Conservation (phyloP, 2,888 invertebrate species). For the Leptarthrus brevirostris region DNA sequence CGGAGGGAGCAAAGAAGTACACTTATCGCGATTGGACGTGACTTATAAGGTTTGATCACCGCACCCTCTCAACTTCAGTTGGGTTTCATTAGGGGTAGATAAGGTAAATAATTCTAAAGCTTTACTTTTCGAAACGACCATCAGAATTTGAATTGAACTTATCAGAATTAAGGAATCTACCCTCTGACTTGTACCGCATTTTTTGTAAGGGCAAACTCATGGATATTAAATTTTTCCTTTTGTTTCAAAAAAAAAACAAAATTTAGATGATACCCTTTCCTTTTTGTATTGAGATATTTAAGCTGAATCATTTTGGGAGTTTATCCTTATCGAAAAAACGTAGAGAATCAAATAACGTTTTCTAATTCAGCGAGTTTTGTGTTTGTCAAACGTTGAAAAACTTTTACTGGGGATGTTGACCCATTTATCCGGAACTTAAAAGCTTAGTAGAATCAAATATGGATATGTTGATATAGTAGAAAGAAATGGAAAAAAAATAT, state of each 20-base stretch:
- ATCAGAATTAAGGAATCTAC: conserved; percentile 7
- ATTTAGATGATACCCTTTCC: too few species aligned
- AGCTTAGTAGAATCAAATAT: too few species aligned
- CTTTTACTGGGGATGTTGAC: too few species aligned
- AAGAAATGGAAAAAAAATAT: too few species aligned
- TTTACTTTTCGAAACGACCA: conserved; percentile 4
- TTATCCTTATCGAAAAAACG: background rate
- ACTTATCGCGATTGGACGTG: conserved; percentile 7
- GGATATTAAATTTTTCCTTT: background rate
- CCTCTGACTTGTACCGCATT: background rate
- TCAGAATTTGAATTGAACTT: conserved; percentile 9
- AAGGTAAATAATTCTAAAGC: conserved; percentile 9
- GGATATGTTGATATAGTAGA: too few species aligned
- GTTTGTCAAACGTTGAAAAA: too few species aligned
- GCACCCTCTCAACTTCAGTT: too few species aligned
- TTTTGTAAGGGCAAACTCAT: background rate
- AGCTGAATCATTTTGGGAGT: background rate
- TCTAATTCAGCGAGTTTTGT: background rate
- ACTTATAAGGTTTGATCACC: background rate
- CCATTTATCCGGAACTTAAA: too few species aligned
- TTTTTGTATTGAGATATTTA: background rate
- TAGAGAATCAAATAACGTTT: background rate
- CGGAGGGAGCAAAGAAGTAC: background rate
- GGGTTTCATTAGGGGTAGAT: conserved; percentile 3
- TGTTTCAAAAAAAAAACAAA: background rate